These are phyloP conservation scores for Diacarnus erythraeanus DNA, from an alignment of 37 sponge, comb jelly and placozoan genomes.

Conservation along the genomic window DNA sequence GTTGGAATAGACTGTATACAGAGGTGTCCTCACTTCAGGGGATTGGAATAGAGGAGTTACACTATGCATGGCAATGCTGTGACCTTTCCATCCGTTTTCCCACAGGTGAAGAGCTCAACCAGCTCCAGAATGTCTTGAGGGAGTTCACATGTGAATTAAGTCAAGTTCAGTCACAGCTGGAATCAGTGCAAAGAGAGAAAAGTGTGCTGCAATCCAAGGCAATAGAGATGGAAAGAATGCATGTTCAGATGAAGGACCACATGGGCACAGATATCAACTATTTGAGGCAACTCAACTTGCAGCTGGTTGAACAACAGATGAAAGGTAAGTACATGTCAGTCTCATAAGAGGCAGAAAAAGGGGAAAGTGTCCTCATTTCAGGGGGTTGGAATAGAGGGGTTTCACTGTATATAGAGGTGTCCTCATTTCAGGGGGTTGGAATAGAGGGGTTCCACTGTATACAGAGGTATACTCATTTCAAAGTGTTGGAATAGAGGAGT, in stretches of 20 bases:
- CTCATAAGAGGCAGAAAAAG: too few relatives aligned
- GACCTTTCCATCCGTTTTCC: neutral
- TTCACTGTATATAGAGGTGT: neutral
- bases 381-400: too few relatives aligned
- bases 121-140: conserved; percentile 13
- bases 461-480: too few relatives aligned
- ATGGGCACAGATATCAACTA: conserved; percentile 35
- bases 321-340: conserved; percentile 28
- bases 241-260: conserved; percentile 34
- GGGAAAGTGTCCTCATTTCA: too few relatives aligned
- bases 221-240: conserved; percentile 43
- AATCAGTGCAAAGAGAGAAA: conserved; percentile 27
- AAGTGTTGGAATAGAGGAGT: too few relatives aligned
- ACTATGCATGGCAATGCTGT: too few relatives aligned
- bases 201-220: conserved; percentile 14
- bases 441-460: neutral
- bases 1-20: too few relatives aligned
- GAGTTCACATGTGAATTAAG: conserved; percentile 22
- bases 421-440: neutral
- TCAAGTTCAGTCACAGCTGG: conserved; percentile 32
- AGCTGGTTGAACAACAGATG: conserved; percentile 42
- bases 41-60: too few relatives aligned
- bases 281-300: conserved; percentile 45
- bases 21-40: too few relatives aligned
- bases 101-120: conserved; percentile 30